phyloP scores from a whole-genome alignment of 2,888 invertebrate species.

The Hipparchia sbordonii region DNA sequence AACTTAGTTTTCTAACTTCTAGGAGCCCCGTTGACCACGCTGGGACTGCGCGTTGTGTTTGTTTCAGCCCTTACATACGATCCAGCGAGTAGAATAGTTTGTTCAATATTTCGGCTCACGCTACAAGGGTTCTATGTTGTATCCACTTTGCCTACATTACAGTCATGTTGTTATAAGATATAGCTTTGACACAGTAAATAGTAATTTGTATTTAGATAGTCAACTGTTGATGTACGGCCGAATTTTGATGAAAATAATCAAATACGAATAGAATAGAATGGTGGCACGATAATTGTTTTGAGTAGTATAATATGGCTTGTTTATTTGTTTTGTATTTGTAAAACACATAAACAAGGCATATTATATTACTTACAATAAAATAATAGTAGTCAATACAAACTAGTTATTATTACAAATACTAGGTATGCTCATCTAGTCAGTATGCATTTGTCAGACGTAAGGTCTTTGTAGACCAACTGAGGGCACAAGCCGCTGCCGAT shows the following conservation, averaged over 20 bases:
- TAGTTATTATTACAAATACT: too few relatives aligned
- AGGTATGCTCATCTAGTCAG: too few relatives aligned
- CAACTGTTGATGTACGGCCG: background rate
- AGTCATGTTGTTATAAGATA: background rate
- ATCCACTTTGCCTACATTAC: background rate
- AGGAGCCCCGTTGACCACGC: too few relatives aligned
- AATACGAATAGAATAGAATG: background rate
- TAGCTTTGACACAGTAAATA: background rate
- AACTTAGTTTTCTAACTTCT: too few relatives aligned
- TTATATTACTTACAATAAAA: too few relatives aligned
- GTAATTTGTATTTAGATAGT: constrained; percentile 3
- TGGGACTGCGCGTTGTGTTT: too few relatives aligned
- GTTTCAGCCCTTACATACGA: background rate
- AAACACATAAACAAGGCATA: too few relatives aligned
- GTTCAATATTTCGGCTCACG: background rate
- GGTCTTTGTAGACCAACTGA: too few relatives aligned
- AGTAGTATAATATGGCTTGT: background rate
- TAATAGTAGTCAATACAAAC: too few relatives aligned
- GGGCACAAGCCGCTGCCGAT: too few relatives aligned
- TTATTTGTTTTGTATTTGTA: background rate
- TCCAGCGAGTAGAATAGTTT: background rate
- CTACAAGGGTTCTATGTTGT: background rate
- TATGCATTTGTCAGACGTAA: too few relatives aligned
- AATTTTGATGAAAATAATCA: background rate
- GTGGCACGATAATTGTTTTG: background rate